Base-by-base conservation (phyloP, 2,797 vertebrate genomes). In the Podarcis siculus region DNA sequence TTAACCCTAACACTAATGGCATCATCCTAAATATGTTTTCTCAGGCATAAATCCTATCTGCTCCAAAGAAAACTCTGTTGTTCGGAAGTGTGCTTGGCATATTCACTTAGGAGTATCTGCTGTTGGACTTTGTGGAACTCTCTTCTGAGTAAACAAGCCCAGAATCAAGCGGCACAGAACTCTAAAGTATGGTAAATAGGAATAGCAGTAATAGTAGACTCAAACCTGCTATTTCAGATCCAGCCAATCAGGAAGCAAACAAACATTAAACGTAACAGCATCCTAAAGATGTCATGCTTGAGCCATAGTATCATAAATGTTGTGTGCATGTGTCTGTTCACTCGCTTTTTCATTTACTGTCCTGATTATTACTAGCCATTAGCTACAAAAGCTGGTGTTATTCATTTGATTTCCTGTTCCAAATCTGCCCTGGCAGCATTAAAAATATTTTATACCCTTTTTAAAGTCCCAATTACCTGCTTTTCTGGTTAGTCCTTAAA, bases 391-490 rank as follows among this genome's bases (percentile, higher is more conserved):
- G 25, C n/a, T 87, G 86, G 79, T 71, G 82, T 82, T 76, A 27
- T 15, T 73, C n/a, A 1, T 89, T 93, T 87, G 49, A 75, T 37
- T 94, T 89, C 82, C 83, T 39, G 73, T 35, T 82, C 88, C 79
- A 92, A 86, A 88, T 86, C 8, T 87, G 82, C 64, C 87, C 75
- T 92, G 87, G 30, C n/a, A 90, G 0, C 30, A 89, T 72, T 80
- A 61, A 86, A 19, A 35, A 32, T 55, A 67, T 88, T 88, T 89
- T 76, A 71, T 42, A 89, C 87, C 42, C 8, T 87, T 87, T 55
- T 90, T 89, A 15, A 6, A 87, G 85, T 10, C 45, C 67, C 0
- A 0, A 87, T 92, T 87, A 86, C 79, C 15, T 80, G 81, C 49
- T 21, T 78, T 87, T 61, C 0, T 64, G 87, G 89, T 91, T 17